phyloP scores from a whole-genome alignment of 2,888 invertebrate genomes.

The Stenurella melanura region DNA sequence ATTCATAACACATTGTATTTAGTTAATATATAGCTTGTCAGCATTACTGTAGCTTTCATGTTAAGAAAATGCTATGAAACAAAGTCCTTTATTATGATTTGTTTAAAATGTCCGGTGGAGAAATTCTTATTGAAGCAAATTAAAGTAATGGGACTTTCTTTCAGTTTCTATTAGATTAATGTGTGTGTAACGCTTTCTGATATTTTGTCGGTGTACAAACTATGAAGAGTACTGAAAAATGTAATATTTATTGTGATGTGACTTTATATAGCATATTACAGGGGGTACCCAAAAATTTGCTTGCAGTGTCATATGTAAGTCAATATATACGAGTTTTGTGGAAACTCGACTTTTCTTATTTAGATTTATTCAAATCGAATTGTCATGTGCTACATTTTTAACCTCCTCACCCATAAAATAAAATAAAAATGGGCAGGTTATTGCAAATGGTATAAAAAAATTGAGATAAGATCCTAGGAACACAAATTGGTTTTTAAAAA shows the following conservation, averaged over 20 bases:
- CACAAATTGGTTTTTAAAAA: too few species aligned
- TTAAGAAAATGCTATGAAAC: neutral
- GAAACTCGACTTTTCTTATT: neutral
- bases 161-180: slow-evolving; percentile 6
- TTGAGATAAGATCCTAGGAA: too few species aligned
- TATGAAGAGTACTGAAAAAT: slow-evolving; percentile 20
- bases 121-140: neutral
- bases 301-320: neutral
- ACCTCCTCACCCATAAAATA: too few species aligned
- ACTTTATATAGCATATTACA: slow-evolving; percentile 17
- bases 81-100: neutral
- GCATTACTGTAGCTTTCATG: slow-evolving; percentile 22
- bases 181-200: slow-evolving; percentile 4
- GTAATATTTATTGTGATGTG: slow-evolving; percentile 37
- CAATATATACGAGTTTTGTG: too few species aligned
- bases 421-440: too few species aligned
- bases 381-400: too few species aligned
- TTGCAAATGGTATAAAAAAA: too few species aligned
- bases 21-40: neutral
- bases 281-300: slow-evolving; percentile 21
- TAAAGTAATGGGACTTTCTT: neutral
- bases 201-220: slow-evolving; percentile 34
- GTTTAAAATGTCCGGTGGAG: neutral
- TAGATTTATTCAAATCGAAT: too few species aligned
- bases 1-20: neutral